Base-by-base conservation (phyloP, 1,140 invertebrate species). In the Drosophila miranda region DNA sequence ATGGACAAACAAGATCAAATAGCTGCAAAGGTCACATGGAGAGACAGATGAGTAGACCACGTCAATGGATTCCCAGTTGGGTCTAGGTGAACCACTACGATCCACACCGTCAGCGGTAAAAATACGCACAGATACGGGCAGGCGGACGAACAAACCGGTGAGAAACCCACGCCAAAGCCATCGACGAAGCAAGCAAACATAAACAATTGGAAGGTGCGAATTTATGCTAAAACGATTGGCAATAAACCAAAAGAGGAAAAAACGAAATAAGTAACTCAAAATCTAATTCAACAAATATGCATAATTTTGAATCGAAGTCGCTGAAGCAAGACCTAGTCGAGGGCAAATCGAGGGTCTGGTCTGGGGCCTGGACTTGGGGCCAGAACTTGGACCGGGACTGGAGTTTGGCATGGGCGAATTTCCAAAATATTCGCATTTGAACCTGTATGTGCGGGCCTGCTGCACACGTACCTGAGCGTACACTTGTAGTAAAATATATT, bases 131-230 rank as follows among this genome's bases (percentile, higher is more conserved):
- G 55, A 68, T 49, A 42, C 43, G 66, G 19, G 16, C 58, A 14
- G 19, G 4, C 51, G 16, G 30, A 53, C 53, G 70, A 44, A 3
- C 38, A 62, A 26, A 26, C 23, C 23, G 23, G 23, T 26, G 23
- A 26, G 23, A 26, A 26, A 26, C 23, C 5, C 23, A 26, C 23
- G 28, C 50, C 58, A 59, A 59, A 61, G 70, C 38, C 49, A 50
- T 50, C 55, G 49, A 8, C 28, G 6, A 48, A 38, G 53, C 51
- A 64, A 50, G 72, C 73, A 73, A 76, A 80, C 81, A 77, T 73
- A 79, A 86, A 86, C 73, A 87, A 78, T 82, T 72, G 66, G 78
- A 78, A 86, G 82, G 82, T 86, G 82, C 82, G 83, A 86, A 86
- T 78, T 86, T 87, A 87, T 87, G 77, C 72, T 77, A 87, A 87